These are phyloP conservation scores for Leucosticte australis DNA, from an alignment of 2,113 vertebrate genomes.

Conservation along the genomic window DNA sequence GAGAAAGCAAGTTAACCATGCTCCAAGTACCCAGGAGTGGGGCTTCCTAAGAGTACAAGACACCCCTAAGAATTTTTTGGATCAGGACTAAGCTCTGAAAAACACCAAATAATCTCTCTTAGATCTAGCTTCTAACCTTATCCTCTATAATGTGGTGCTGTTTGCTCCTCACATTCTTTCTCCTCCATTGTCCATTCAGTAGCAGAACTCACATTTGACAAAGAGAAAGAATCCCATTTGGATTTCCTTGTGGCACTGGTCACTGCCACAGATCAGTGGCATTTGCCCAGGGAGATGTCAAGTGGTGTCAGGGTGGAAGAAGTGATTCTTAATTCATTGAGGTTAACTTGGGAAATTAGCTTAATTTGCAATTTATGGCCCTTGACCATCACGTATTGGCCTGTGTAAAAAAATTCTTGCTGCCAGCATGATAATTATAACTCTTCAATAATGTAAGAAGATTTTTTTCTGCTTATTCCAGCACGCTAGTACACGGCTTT, in stretches of 20 bases:
- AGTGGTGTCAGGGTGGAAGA: neutral
- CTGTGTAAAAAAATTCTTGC: neutral
- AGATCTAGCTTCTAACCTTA: neutral
- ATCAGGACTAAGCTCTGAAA: neutral
- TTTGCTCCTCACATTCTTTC: neutral
- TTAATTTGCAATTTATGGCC: constrained; percentile 23
- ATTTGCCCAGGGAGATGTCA: neutral
- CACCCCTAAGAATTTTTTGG: neutral
- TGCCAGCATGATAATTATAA: neutral
- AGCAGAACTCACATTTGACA: neutral
- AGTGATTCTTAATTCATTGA: constrained; percentile 29
- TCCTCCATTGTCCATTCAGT: neutral
- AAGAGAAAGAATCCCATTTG: neutral
- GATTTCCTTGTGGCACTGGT: neutral
- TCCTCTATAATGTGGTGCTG: neutral
- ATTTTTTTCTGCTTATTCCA: neutral
- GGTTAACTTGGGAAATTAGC: constrained; percentile 48
- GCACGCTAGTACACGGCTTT: neutral
- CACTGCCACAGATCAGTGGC: neutral
- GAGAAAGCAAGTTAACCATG: neutral
- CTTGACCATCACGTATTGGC: constrained; percentile 5
- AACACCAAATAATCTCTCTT: neutral
- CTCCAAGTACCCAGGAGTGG: neutral
- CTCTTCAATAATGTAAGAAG: neutral
- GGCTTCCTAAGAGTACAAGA: neutral